Conservation (phyloP, 2,888 invertebrate species). For the Noctua janthina region DNA sequence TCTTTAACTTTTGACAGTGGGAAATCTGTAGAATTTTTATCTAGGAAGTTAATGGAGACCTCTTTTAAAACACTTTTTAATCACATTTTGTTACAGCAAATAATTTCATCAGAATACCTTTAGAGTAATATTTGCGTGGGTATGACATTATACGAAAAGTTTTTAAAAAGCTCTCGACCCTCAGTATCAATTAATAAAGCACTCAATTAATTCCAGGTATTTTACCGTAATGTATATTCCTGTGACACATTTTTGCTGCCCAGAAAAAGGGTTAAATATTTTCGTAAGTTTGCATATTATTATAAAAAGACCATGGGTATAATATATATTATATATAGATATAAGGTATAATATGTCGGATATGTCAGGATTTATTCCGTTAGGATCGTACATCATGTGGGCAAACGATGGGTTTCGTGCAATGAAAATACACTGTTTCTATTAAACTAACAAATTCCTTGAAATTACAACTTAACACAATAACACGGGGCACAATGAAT, state of each 20-base stretch:
- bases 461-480: too few species aligned
- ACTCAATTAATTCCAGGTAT: conserved; percentile 21
- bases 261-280: conserved; percentile 1
- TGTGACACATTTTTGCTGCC: conserved; percentile 3
- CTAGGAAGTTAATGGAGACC: conserved; percentile 67
- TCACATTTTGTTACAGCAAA: conserved; percentile 27
- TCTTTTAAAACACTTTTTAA: conserved; percentile 26
- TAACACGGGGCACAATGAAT: too few species aligned
- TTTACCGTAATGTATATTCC: conserved; percentile 12
- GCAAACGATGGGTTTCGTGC: too few species aligned
- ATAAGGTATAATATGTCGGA: too few species aligned
- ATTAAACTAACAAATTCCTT: too few species aligned
- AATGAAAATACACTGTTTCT: too few species aligned
- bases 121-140: conserved; percentile 14
- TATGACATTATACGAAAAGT: conserved; percentile 1
- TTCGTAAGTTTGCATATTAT: not conserved
- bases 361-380: too few species aligned
- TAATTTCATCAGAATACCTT: conserved; percentile 17
- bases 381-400: too few species aligned
- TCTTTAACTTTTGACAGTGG: conserved; percentile 75
- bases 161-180: conserved; percentile 5
- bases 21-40: conserved; percentile 72
- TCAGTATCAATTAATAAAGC: conserved; percentile 21
- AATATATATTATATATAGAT: too few species aligned
- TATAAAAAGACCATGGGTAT: not conserved